Evolutionary conservation across 2,797 vertebrate species (phyloP).

Genomic region (Gymnothorax reevesii): DNA sequence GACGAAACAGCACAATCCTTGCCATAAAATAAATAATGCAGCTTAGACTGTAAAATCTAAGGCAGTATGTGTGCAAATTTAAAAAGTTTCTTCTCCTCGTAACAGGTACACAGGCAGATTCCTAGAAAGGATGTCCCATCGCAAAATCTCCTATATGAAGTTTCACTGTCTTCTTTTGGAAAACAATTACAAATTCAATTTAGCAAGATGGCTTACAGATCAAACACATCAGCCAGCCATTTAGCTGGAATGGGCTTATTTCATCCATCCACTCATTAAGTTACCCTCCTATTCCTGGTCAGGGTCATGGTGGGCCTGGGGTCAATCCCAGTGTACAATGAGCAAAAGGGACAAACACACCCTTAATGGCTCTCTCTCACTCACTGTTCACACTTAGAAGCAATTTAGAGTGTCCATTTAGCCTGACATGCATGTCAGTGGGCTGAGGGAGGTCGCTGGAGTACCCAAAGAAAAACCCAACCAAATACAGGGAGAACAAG

Average conservation of each 20-base stretch:
- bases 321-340: no score
- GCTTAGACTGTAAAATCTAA: background rate
- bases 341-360: no score
- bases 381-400: no score
- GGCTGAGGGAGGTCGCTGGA: no score
- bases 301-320: no score
- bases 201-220: background rate
- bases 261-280: background rate
- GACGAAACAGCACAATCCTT: background rate
- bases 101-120: background rate
- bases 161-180: slow-evolving; percentile 1
- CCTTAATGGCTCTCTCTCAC: no score
- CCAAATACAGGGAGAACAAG: no score
- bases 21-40: background rate
- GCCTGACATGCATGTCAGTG: no score
- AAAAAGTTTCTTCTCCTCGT: background rate
- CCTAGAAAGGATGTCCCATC: background rate
- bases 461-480: no score
- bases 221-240: background rate
- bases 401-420: no score
- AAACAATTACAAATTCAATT: background rate
- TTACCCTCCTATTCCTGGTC: no score
- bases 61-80: background rate
- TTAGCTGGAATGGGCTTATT: background rate
- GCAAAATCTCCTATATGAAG: background rate